Evolutionary conservation across 2,888 invertebrate species (phyloP), one percentile per base, ranked within the genome.

Genomic region (Acrobasis repandana): DNA sequence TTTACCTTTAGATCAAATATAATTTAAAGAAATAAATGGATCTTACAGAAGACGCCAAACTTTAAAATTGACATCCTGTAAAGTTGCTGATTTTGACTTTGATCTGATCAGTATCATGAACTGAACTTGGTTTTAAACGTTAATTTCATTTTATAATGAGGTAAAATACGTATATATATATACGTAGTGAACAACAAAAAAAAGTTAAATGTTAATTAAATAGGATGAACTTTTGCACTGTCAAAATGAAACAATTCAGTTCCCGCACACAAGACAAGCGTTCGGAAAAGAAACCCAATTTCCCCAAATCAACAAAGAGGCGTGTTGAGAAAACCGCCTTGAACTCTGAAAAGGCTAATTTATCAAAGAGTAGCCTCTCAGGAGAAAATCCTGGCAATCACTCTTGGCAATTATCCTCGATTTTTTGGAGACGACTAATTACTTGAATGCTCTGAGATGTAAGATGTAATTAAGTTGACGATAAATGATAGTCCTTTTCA

Each of bases 381-480:
- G 76, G 80, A 80, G 81, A 77, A 83, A 88, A 88, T 88, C 88
- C 81, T 76, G 73, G 88, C 84, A 84, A 89, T 89, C 85, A 79
- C 81, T 88, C 85, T 83, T 77, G 72, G 75, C 85, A 88, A 87
- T 88, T 86, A 87, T 87, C 86, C 83, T 77, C 81, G 76, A 85
- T 87, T 88, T 88, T 86, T 83, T 82, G 79, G 80, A 81, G 76
- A 73, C 77, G 79, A 79, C 86, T 89, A 87, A 90, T 89, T 89
- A 88, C 82, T 79, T 70, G 81, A 84, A 87, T 88, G 88, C 86
- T 83, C 84, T 80, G 82, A 80, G 78, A 79, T 80, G 81, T 83
- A 84, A 77, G 75, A 80, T 76, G 78, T 85, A 86, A 90, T 89
- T 89, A 86, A 86, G 85, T 87, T 79, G 82, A 87, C 86, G 83